These are phyloP conservation scores for Tetraodon nigroviridis DNA, from an alignment of 2,113 vertebrate genomes.

Conservation along the genomic window DNA sequence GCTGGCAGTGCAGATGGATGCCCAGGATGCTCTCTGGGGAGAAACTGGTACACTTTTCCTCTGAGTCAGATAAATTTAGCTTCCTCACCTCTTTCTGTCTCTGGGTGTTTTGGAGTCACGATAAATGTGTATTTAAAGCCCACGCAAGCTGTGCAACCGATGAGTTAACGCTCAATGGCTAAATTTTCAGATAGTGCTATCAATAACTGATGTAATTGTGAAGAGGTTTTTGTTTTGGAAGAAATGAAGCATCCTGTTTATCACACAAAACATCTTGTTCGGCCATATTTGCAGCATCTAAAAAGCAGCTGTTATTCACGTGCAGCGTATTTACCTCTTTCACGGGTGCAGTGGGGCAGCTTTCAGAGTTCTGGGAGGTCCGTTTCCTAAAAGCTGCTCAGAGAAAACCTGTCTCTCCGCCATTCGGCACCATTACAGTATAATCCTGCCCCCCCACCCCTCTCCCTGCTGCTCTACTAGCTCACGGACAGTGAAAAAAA, in stretches of 20 bases:
- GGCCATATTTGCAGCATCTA: constrained; percentile 24
- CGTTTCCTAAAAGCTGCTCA: constrained; percentile 53
- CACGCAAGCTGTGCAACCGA: constrained; percentile 4
- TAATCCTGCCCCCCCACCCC: constrained; percentile 26
- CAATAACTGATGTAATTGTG: constrained; percentile 16
- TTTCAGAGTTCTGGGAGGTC: constrained; percentile 45
- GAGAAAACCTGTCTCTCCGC: constrained; percentile 43
- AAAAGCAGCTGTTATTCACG: constrained; percentile 44
- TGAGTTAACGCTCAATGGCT: constrained; percentile 3
- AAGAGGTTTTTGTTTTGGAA: constrained; percentile 12
- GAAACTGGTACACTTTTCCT: constrained; percentile 86
- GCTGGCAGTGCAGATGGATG: constrained; percentile 82
- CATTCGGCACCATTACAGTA: constrained; percentile 41
- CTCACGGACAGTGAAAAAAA: too few species aligned
- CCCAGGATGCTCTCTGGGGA: constrained; percentile 91
- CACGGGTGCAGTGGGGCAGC: constrained; percentile 30
- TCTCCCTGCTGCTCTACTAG: too few species aligned
- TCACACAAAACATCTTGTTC: constrained; percentile 26
- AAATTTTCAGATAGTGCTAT: background rate
- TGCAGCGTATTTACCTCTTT: constrained; percentile 48
- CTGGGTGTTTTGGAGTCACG: constrained; percentile 32
- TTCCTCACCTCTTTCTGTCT: constrained; percentile 53
- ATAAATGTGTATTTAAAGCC: constrained; percentile 30
- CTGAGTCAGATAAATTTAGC: constrained; percentile 60
- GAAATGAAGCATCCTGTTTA: constrained; percentile 26